Evolutionary conservation across 2,888 invertebrate species (phyloP), one percentile per base, ranked within the genome.

Genomic region (Macrophya annulata): DNA sequence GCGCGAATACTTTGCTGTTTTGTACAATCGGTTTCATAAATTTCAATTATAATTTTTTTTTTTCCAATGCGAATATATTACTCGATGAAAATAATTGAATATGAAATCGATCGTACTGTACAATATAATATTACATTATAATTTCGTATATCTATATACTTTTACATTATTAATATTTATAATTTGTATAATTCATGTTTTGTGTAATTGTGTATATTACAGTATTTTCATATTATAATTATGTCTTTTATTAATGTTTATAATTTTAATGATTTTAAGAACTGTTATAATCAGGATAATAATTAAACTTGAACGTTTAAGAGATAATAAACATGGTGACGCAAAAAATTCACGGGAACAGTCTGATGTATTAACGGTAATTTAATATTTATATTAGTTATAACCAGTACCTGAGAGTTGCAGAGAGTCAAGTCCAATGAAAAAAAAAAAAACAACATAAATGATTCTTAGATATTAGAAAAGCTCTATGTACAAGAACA

Each of bases 341-440:
- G 87, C 86, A 86, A 88, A 85, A 86, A 85, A 87, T 88, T 85
- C 86, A 86, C 85, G 86, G 86, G 88, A 88, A 86, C 87, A 86
- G 85, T 85, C 86, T 86, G 62, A 68, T 71, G 83, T 68, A 83
- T 68, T 48, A 83, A 83, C 68, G 83, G 68, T 83, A 83, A 83
- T 77, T 86, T 85, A 85, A 84, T 87, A 85, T 86, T 87, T 86
- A 86, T 86, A 82, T 86, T 86, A 87, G 74, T 86, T 83, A 84
- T 84, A 86, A 86, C 48, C 68, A 48, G 68, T 68, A 68, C 45
- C 65, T 83, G 68, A 83, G 68, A 83, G 51, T 83, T 83, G 31
- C 55, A 83, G 83, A 65, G 31, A 51, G 25, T 21, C 83, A 68
- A 83, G 71, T 71, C 71, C 68, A 37, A 31, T n/a, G 6, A 21